phyloP scores from a whole-genome alignment of 2,113 vertebrate species.

The Chamaea fasciata region DNA sequence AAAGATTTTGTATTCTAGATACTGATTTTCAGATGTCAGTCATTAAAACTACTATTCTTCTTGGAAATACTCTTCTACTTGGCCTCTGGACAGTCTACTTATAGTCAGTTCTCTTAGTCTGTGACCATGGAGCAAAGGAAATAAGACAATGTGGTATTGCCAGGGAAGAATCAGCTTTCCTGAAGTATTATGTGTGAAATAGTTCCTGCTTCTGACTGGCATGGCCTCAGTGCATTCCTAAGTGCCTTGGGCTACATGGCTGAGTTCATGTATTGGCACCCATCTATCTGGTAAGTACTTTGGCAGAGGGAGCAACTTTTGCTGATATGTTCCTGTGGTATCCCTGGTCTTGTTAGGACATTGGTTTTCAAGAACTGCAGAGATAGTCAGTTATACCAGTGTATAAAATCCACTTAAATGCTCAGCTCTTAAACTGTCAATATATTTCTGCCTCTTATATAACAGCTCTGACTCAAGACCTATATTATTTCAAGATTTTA shows the following conservation, averaged over 20 bases:
- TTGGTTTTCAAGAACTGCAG: not conserved
- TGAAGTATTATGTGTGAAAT: not conserved
- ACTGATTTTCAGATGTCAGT: not conserved
- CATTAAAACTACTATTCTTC: not conserved
- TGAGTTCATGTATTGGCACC: not conserved
- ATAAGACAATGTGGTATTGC: not conserved
- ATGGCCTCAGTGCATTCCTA: not conserved
- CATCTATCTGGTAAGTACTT: not conserved
- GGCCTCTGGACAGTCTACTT: not conserved
- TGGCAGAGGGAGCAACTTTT: not conserved
- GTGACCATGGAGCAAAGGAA: not conserved
- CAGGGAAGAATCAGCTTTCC: not conserved
- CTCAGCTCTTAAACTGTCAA: not conserved
- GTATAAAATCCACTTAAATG: not conserved
- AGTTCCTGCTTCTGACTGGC: not conserved
- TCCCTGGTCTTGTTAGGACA: not conserved
- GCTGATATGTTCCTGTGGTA: not conserved
- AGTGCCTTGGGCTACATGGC: not conserved
- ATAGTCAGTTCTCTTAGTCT: not conserved
- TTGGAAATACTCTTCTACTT: not conserved
- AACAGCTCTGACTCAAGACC: not conserved
- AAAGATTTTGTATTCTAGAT: not conserved
- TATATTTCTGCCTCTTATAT: not conserved
- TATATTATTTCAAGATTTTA: not conserved
- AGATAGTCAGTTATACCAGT: not conserved